Conservation (phyloP, 2,888 invertebrate genomes). For the Apocheima hispidaria region DNA sequence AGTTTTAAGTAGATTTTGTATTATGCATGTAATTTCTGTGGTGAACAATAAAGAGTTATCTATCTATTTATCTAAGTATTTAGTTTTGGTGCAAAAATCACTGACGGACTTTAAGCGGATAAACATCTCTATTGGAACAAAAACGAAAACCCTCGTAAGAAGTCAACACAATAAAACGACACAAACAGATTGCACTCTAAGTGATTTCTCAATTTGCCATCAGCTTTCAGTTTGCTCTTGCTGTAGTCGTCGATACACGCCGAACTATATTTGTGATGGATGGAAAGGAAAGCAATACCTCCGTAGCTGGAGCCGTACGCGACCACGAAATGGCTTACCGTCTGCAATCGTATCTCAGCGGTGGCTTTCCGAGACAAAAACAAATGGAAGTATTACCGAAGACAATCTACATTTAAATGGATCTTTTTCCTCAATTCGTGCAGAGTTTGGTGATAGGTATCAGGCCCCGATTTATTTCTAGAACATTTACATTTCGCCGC, state of each 20-base stretch:
- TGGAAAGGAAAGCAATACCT: constrained; percentile 47
- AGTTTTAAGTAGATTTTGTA: too few species aligned
- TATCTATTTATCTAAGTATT: too few species aligned
- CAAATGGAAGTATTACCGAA: constrained; percentile 84
- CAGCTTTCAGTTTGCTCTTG: constrained; percentile 17
- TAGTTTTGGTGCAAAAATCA: not conserved
- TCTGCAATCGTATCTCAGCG: constrained; percentile 72
- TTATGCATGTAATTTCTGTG: too few species aligned
- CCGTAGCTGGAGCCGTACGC: constrained; percentile 49
- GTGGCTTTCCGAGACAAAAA: constrained; percentile 78
- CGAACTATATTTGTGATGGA: constrained; percentile 35
- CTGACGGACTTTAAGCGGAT: not conserved
- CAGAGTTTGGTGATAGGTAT: constrained; percentile 83
- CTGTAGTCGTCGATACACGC: constrained; percentile 4
- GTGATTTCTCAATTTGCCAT: constrained; percentile 27
- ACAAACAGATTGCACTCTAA: constrained; percentile 13
- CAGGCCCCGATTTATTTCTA: constrained; percentile 79
- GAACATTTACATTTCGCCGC: constrained; percentile 74
- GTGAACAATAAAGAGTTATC: too few species aligned
- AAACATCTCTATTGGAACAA: too few species aligned
- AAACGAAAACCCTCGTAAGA: too few species aligned
- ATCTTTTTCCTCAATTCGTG: constrained; percentile 84
- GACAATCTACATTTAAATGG: constrained; percentile 86
- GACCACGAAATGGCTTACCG: constrained; percentile 70
- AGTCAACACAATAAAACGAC: constrained; percentile 2